Evolutionary conservation across 2,888 invertebrate species (phyloP), one percentile per base, ranked within the genome.

Genomic region (Notocelia uddmanniana): DNA sequence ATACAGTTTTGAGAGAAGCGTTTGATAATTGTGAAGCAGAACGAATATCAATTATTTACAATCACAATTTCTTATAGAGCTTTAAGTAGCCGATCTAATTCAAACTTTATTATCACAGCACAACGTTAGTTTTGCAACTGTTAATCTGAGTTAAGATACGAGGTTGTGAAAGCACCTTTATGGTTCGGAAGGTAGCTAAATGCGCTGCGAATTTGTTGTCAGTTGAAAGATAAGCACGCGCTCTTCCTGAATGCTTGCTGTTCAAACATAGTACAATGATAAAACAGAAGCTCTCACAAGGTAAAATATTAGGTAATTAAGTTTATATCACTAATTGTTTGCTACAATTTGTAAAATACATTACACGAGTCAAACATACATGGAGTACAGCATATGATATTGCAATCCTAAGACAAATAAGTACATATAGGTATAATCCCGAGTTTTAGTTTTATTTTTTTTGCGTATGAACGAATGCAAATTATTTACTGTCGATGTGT

Each of bases 151-250:
- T 19, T 6, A 54, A n/a, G 37, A 23, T 64, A 64, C 37, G 64
- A 54, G 64, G 21, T 64, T 67, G 41, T 15, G 31, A 23, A 54
- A 71, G 54, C 37, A n/a, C 41, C 45, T 23, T 23, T 21, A 23
- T 60, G 60, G 67, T 71, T 71, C 59, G 71, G 66, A 60, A 60
- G 59, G 59, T 71, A 71, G 66, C 71, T 71, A 60, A 71, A 71
- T 71, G 71, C 66, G 71, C 71, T 67, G 71, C 54, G 60, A 71
- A 67, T 71, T 71, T 71, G 71, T 71, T 71, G 66, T 71, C 66
- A 71, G 64, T 52, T 41, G 59, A 60, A 60, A 67, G 71, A 71
- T 71, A 71, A 71, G 71, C 71, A 67, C 71, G 71, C 52, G 64
- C 66, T 59, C 71, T 71, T 67, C 66, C 71, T 55, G 59, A 54